Conservation (phyloP, 2,113 vertebrate species). For the Sterna hirundo region DNA sequence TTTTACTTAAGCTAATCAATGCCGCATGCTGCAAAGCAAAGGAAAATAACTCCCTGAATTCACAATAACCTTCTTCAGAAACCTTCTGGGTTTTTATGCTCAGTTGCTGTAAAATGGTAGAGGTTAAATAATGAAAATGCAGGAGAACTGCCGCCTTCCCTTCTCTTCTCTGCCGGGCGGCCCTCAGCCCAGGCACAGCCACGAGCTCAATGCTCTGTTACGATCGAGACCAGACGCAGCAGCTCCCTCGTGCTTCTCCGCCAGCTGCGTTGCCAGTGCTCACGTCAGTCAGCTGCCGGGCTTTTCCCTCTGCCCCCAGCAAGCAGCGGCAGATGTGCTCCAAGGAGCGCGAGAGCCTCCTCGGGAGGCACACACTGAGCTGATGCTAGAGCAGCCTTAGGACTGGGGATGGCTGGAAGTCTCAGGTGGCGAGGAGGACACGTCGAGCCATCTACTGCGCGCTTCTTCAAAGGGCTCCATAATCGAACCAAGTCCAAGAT, state of each 20-base stretch:
- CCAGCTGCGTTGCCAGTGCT: neutral
- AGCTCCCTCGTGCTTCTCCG: neutral
- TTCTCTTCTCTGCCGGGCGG: neutral
- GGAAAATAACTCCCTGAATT: neutral
- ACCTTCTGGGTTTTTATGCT: neutral
- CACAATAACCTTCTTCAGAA: neutral
- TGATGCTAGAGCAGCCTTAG: accelerated
- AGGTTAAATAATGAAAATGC: neutral
- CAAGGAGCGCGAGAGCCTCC: neutral
- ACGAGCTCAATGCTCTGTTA: neutral
- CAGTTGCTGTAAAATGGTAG: neutral
- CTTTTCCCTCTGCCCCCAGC: neutral
- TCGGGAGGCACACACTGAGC: neutral
- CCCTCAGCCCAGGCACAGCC: neutral
- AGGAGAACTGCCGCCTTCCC: accelerated
- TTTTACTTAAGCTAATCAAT: neutral
- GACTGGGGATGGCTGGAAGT: neutral
- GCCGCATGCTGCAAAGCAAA: neutral
- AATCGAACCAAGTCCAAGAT: neutral
- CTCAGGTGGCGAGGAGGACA: neutral
- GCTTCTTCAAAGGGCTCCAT: neutral
- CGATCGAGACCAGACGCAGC: neutral
- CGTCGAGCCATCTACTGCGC: neutral
- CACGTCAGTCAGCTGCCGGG: accelerated
- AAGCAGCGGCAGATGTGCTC: neutral